Evolutionary conservation across 2,113 vertebrate genomes (phyloP).

Genomic region (Mastomys coucha): DNA sequence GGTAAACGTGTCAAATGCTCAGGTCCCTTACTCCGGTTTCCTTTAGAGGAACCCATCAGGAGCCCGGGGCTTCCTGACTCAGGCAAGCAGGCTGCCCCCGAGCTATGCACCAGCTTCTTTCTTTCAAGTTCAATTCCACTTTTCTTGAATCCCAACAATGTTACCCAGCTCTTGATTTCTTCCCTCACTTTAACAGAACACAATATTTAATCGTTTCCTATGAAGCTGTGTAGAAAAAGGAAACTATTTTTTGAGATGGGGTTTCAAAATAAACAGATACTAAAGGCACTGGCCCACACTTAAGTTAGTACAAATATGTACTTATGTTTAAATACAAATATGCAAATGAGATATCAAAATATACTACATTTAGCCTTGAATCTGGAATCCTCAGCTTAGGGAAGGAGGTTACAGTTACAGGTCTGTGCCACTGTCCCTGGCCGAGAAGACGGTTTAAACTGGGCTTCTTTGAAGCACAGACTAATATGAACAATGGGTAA

Average conservation of each 20-base stretch:
- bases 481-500: background rate
- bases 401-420: too few relatives aligned
- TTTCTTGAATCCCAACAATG: background rate
- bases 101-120: background rate
- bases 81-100: background rate
- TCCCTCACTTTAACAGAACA: background rate
- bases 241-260: background rate
- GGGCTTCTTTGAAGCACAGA: background rate
- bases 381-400: background rate
- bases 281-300: background rate
- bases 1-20: background rate
- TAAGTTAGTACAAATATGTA: background rate
- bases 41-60: background rate
- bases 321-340: background rate
- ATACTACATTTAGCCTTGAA: background rate
- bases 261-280: background rate
- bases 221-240: background rate
- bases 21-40: background rate
- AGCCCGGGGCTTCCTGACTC: background rate
- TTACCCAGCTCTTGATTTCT: background rate
- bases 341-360: background rate
- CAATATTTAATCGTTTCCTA: background rate
- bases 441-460: background rate
- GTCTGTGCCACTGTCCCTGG: background rate
- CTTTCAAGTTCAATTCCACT: background rate